Evolutionary conservation across 1,140 invertebrate genomes (phyloP).

Genomic region (Drosophila santomea): DNA sequence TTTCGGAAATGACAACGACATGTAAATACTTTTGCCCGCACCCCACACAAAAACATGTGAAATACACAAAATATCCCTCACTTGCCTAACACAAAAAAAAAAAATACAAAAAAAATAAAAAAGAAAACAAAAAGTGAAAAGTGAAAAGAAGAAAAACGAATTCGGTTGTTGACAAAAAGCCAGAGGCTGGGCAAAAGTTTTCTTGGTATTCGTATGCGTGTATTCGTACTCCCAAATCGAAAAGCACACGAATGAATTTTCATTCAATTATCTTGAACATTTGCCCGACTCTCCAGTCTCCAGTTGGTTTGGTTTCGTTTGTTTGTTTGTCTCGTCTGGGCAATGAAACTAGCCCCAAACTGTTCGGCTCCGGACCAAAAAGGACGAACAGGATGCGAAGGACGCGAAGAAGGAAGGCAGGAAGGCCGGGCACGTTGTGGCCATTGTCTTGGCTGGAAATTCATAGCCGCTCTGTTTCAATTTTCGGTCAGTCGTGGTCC

Average conservation of each 20-base stretch:
- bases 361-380: constrained; percentile 14
- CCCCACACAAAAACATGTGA: constrained; percentile 21
- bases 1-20: constrained; percentile 67
- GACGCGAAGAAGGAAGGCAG: neutral
- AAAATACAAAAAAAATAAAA: neutral
- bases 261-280: constrained; percentile 82
- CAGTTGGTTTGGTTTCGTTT: constrained; percentile 49
- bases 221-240: constrained; percentile 58
- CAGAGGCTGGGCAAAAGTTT: constrained; percentile 34
- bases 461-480: constrained; percentile 81
- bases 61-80: constrained; percentile 11
- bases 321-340: constrained; percentile 60
- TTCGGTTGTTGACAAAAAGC: constrained; percentile 39
- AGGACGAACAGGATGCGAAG: constrained; percentile 3
- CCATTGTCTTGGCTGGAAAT: constrained; percentile 79
- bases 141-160: constrained; percentile 14
- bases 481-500: constrained; percentile 59
- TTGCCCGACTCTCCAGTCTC: constrained; percentile 24
- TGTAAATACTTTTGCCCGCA: constrained; percentile 70
- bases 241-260: constrained; percentile 82
- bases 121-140: neutral
- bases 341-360: constrained; percentile 75
- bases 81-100: neutral
- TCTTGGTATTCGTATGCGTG: constrained; percentile 1
- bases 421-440: constrained; percentile 47